phyloP scores from a whole-genome alignment of 2,888 invertebrate genomes.

The Tetanocera ferruginea region DNA sequence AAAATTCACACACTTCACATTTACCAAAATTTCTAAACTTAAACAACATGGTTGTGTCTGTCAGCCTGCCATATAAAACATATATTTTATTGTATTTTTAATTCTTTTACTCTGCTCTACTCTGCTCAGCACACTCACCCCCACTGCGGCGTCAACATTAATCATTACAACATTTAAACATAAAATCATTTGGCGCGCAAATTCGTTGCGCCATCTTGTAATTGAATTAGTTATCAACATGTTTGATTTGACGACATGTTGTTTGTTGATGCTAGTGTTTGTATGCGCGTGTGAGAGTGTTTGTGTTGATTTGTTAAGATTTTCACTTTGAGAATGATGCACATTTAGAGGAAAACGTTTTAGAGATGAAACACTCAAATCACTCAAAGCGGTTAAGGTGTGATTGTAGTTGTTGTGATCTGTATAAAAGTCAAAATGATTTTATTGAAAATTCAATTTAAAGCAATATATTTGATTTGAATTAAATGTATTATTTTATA shows the following conservation, averaged over 20 bases:
- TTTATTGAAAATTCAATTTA: too few species aligned
- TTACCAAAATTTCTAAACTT: neutral
- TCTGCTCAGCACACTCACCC: neutral
- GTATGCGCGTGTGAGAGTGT: constrained; percentile 1
- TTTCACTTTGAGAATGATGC: neutral
- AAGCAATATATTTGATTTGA: too few species aligned
- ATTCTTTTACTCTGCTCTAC: neutral
- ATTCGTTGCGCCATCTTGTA: constrained; percentile 31
- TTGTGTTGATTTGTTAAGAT: neutral
- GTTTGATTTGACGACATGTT: constrained; percentile 23
- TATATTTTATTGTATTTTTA: neutral
- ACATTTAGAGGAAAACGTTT: neutral
- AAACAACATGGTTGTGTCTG: neutral
- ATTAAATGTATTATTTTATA: too few species aligned
- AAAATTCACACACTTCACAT: neutral
- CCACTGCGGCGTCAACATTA: too few species aligned
- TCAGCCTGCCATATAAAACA: neutral
- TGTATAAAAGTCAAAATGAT: too few species aligned
- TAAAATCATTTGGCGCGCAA: neutral
- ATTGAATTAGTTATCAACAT: constrained; percentile 23
- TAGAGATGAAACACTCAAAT: neutral
- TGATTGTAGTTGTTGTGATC: too few species aligned
- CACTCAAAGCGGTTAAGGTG: too few species aligned
- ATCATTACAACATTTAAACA: neutral
- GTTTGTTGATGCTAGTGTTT: constrained; percentile 7